phyloP scores from a whole-genome alignment of 2,113 vertebrate species.

The Solea solea region DNA sequence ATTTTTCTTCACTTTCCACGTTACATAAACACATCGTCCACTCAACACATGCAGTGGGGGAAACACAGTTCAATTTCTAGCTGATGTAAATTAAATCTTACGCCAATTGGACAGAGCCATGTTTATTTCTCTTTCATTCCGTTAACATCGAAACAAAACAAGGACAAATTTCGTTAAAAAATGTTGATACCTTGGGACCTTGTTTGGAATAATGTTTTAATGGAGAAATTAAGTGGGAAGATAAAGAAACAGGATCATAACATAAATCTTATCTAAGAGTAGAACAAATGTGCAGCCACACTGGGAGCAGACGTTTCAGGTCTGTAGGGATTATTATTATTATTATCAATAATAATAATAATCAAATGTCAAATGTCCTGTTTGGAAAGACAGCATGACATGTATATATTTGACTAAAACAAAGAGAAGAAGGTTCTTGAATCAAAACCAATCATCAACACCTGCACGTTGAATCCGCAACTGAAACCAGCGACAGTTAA shows the following conservation, averaged over 20 bases:
- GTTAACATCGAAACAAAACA: not conserved
- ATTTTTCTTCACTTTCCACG: not conserved
- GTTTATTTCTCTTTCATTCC: not conserved
- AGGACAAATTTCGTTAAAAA: not conserved
- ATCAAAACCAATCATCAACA: not conserved
- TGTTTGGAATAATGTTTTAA: not conserved
- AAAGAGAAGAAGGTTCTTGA: too few species aligned
- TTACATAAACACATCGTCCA: too few species aligned
- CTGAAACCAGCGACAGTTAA: constrained; percentile 19
- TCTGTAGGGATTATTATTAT: not conserved
- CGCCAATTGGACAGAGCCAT: not conserved
- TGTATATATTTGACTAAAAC: not conserved
- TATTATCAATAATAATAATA: too few species aligned
- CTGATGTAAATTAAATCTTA: not conserved
- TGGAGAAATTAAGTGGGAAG: not conserved
- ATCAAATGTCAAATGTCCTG: constrained; percentile 6
- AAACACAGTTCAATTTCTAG: not conserved
- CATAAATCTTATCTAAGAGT: not conserved
- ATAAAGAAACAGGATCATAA: not conserved
- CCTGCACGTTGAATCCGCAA: constrained; percentile 6
- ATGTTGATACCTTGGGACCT: not conserved
- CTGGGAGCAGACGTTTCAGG: not conserved
- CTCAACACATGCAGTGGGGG: not conserved
- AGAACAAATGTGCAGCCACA: not conserved
- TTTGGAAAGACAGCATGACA: not conserved